Conservation (phyloP, 2,797 vertebrate species). For the Antennarius maculatus region DNA sequence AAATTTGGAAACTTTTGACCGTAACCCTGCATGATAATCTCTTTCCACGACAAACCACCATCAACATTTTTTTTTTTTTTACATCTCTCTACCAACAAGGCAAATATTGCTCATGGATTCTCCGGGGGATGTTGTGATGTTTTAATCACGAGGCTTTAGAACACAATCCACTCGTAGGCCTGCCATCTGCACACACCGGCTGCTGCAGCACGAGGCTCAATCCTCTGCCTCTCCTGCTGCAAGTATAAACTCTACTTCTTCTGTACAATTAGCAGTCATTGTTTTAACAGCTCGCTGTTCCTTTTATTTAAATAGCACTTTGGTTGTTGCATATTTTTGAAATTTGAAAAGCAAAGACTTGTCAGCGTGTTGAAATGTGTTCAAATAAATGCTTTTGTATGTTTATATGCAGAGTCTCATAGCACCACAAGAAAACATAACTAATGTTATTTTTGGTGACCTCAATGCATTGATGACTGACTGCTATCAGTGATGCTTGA, state of each 20-base stretch:
- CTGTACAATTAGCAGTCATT: conserved; percentile 11
- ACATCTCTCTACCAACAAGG: conserved; percentile 33
- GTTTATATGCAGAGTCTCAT: no score
- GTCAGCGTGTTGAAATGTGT: no score
- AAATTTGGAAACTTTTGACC: no score
- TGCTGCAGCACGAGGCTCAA: conserved; percentile 62
- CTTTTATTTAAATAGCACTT: conserved; percentile 10
- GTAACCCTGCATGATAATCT: neutral
- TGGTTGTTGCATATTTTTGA: no score
- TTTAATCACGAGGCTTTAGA: conserved; percentile 73
- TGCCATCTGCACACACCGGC: conserved; percentile 79
- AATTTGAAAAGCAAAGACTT: no score
- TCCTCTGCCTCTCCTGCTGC: conserved; percentile 33
- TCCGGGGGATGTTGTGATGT: conserved; percentile 66
- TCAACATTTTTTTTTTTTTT: conserved; percentile 26
- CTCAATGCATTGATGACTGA: no score
- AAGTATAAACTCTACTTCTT: conserved; percentile 14
- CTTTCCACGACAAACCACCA: conserved; percentile 25
- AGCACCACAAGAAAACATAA: no score
- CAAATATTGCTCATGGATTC: conserved; percentile 62
- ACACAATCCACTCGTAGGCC: conserved; percentile 72
- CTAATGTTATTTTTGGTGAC: no score
- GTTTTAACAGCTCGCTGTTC: neutral
- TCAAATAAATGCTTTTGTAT: no score
- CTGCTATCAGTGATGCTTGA: no score